Percentiles rank a stretch among this genome's conserved stretches.
phyloP scores from a whole-genome alignment of 2,797 vertebrate species.

The Carcharodon carcharias region DNA sequence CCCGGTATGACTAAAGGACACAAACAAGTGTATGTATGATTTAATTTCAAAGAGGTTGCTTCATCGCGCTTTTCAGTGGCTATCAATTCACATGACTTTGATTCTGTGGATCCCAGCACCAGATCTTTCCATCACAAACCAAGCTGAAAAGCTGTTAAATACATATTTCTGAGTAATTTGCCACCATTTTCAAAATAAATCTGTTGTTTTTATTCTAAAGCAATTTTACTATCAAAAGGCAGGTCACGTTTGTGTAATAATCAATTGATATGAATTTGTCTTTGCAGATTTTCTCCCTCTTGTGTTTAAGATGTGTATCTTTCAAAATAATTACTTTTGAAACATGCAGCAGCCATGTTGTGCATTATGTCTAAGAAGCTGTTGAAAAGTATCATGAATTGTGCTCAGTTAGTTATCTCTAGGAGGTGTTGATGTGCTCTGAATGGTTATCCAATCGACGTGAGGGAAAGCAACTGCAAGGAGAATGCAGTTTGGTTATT shows the following conservation, averaged over 20 bases:
- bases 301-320: neutral
- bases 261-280: neutral
- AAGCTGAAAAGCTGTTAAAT: neutral
- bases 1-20: neutral
- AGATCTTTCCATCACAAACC: neutral
- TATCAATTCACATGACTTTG: neutral
- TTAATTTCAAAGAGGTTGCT: neutral
- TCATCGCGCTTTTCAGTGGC: no score
- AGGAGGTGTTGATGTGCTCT: neutral
- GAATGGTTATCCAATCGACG: neutral
- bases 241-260: neutral
- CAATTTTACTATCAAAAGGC: neutral
- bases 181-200: neutral
- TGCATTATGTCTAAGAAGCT: neutral
- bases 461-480: neutral
- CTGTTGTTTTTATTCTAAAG: neutral
- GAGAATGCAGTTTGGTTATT: neutral
- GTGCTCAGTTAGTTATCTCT: neutral
- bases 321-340: neutral
- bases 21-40: neutral
- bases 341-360: neutral
- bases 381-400: neutral
- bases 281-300: neutral
- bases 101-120: neutral
- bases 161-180: constrained; percentile 1